Percentiles rank a stretch among this genome's conserved stretches.
Evolutionary conservation across 2,113 vertebrate species (phyloP).

Genomic region (Prionailurus bengalensis): DNA sequence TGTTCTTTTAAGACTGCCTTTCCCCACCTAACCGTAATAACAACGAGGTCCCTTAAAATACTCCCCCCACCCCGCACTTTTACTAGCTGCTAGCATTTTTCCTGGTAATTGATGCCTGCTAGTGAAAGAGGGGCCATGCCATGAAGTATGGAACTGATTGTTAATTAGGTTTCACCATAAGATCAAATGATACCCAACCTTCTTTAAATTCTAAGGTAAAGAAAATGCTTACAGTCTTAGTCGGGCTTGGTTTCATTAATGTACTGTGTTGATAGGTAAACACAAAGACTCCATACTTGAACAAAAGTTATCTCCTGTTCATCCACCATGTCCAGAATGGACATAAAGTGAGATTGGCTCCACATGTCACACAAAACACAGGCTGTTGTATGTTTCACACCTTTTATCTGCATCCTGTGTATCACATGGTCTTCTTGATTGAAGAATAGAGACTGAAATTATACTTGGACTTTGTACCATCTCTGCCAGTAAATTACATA

Average conservation of each 20-base stretch:
- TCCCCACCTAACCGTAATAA: not conserved
- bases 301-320: not conserved
- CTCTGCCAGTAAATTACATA: not conserved
- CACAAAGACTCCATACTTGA: not conserved
- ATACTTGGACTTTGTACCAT: not conserved
- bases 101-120: not conserved
- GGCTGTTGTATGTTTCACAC: not conserved
- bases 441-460: not conserved
- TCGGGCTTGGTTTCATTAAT: not conserved
- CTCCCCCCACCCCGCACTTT: not conserved
- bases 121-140: not conserved
- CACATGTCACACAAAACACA: not conserved
- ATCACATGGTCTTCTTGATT: not conserved
- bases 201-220: slow-evolving; percentile 19
- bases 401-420: not conserved
- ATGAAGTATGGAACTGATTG: no score
- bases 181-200: not conserved
- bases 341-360: not conserved
- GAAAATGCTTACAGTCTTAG: not conserved
- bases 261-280: not conserved
- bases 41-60: not conserved
- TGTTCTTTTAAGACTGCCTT: not conserved
- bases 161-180: not conserved
- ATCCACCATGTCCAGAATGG: not conserved
- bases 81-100: not conserved